Conservation (phyloP, 2,113 vertebrate genomes). For the Centropus unirufus region DNA sequence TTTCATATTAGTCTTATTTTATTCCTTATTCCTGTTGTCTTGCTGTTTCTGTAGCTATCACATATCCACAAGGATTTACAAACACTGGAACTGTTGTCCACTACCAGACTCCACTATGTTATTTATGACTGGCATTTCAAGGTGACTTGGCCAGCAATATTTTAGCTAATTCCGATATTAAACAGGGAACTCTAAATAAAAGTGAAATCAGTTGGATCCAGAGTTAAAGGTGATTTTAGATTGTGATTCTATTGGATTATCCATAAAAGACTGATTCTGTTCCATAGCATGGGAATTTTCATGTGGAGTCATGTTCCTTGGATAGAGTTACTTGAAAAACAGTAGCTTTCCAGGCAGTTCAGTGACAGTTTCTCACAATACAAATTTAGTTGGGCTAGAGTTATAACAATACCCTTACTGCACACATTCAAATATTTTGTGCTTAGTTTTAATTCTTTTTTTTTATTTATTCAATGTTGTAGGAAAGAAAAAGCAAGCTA, state of each 20-base stretch:
- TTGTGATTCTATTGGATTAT: not conserved
- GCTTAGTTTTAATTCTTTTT: not conserved
- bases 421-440: not conserved
- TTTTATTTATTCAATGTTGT: not conserved
- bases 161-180: not conserved
- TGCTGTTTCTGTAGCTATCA: conserved; percentile 4
- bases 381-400: not conserved
- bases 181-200: not conserved
- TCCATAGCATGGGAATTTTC: rapidly evolving
- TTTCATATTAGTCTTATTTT: not conserved
- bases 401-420: not conserved
- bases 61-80: not conserved
- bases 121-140: conserved; percentile 12
- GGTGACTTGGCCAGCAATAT: conserved; percentile 21
- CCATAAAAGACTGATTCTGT: not conserved
- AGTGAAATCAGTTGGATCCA: not conserved
- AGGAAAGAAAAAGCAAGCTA: not conserved
- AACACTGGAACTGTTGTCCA: not conserved
- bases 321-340: not conserved
- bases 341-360: not conserved
- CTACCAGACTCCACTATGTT: not conserved
- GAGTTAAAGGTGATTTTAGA: not conserved
- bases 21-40: not conserved
- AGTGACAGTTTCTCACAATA: not conserved
- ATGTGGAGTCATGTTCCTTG: not conserved